Evolutionary conservation across 1,140 invertebrate species (phyloP).

Genomic region (Asobara japonica): DNA sequence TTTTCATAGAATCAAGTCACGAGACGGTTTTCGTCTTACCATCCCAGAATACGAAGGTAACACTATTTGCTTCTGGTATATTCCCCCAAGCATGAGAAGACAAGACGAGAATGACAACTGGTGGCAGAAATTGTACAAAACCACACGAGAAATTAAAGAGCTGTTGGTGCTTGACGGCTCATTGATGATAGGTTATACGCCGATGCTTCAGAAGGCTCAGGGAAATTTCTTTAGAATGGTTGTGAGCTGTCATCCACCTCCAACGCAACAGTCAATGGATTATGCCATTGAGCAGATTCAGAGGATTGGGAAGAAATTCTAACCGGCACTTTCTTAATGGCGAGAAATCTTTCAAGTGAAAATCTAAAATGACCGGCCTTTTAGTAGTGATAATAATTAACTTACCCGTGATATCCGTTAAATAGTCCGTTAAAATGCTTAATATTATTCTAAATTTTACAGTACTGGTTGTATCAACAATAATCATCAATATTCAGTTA

Average conservation of each 20-base stretch:
- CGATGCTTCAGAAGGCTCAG: slow-evolving; percentile 71
- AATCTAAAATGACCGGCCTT: background rate
- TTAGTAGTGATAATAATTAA: background rate
- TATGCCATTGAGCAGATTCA: slow-evolving; percentile 73
- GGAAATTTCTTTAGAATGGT: slow-evolving; percentile 92
- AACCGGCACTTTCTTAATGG: slow-evolving; percentile 16
- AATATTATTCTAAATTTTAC: too few relatives aligned
- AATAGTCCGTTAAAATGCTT: too few relatives aligned
- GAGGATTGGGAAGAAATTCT: slow-evolving; percentile 66
- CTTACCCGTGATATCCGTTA: too few relatives aligned
- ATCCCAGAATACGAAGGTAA: slow-evolving; percentile 74
- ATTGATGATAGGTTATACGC: slow-evolving; percentile 89
- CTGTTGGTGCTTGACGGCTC: slow-evolving; percentile 79
- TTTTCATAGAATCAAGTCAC: slow-evolving; percentile 60
- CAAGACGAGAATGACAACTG: slow-evolving; percentile 72
- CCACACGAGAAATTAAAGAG: slow-evolving; percentile 88
- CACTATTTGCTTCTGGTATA: slow-evolving; percentile 92
- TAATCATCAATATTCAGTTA: too few relatives aligned
- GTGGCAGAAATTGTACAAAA: slow-evolving; percentile 74
- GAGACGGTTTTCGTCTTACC: slow-evolving; percentile 72
- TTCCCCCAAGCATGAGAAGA: slow-evolving; percentile 78
- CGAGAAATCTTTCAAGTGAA: background rate
- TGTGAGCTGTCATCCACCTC: slow-evolving; percentile 79
- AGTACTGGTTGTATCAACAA: too few relatives aligned
- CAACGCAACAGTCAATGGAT: slow-evolving; percentile 71